These are phyloP conservation scores for Strigamia transsilvanica DNA, from an alignment of 2,888 invertebrate species.

Conservation along the genomic window DNA sequence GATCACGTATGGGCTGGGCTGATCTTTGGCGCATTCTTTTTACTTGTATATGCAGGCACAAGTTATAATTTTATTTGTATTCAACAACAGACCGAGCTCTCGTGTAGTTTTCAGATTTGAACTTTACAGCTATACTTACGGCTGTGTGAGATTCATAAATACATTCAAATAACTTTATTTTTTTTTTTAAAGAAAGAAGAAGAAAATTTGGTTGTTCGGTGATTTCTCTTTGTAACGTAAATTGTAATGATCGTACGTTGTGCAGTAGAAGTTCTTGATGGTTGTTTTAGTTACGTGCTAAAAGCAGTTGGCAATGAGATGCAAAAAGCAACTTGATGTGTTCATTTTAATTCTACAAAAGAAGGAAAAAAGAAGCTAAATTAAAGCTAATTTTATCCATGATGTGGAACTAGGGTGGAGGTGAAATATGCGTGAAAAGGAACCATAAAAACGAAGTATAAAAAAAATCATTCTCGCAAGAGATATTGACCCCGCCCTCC, in stretches of 20 bases:
- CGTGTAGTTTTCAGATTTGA: not conserved
- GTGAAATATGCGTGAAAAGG: constrained; percentile 42
- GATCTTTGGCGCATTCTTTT: constrained; percentile 21
- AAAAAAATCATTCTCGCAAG: constrained; percentile 36
- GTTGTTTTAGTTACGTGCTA: constrained; percentile 8
- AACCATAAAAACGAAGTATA: constrained; percentile 30
- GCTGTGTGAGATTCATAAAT: not conserved
- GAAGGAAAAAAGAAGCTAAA: not conserved
- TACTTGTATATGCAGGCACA: not conserved
- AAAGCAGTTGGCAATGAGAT: not conserved
- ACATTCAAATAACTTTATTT: not conserved
- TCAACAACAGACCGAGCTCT: not conserved
- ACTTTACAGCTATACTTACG: not conserved
- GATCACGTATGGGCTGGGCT: constrained; percentile 3
- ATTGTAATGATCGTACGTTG: not conserved
- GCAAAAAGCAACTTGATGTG: not conserved
- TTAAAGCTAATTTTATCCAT: constrained; percentile 37
- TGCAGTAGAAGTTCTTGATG: not conserved
- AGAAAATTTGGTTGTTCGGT: too few species aligned
- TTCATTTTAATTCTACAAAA: not conserved
- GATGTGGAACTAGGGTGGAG: not conserved
- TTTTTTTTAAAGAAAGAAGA: too few species aligned
- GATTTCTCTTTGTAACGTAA: not conserved
- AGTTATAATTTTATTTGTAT: constrained; percentile 36
- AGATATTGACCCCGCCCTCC: constrained; percentile 47